These are phyloP conservation scores for Phasianus colchicus DNA, from an alignment of 2,113 vertebrate species.

Conservation along the genomic window DNA sequence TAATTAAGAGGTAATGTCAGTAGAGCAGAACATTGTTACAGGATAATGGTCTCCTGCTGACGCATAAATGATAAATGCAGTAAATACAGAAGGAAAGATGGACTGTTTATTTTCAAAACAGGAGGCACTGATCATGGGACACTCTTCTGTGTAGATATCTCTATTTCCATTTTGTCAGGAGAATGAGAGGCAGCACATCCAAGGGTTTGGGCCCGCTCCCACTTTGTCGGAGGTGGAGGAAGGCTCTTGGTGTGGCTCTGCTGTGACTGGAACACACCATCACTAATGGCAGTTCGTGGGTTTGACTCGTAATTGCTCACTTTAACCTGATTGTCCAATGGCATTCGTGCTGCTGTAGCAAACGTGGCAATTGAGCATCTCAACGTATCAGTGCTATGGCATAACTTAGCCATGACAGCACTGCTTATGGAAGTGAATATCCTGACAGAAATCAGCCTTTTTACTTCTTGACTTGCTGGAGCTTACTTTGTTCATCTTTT, in stretches of 20 bases:
- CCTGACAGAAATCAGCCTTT: background rate
- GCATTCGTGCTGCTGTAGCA: background rate
- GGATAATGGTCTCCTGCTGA: conserved; percentile 62
- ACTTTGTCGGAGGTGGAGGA: background rate
- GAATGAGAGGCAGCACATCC: background rate
- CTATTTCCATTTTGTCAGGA: conserved; percentile 16
- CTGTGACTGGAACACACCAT: fast-evolving
- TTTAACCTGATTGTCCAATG: background rate
- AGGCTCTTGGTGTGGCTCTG: background rate
- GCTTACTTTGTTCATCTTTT: background rate
- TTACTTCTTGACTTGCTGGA: conserved; percentile 12
- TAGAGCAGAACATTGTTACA: conserved; percentile 64
- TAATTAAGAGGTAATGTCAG: conserved; percentile 72
- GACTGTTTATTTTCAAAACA: conserved; percentile 52
- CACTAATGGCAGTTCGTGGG: background rate
- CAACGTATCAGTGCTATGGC: background rate
- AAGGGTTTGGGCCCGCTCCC: background rate
- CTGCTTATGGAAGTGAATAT: background rate
- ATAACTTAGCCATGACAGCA: background rate
- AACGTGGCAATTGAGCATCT: background rate
- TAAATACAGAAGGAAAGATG: conserved; percentile 29
- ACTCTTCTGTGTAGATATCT: conserved; percentile 19
- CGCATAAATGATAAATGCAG: conserved; percentile 42
- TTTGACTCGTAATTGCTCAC: background rate
- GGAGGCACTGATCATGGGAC: conserved; percentile 21